Evolutionary conservation across 37 sponge, comb jelly and placozoan species (phyloP).

Genomic region (Cliona cf. orientalis): DNA sequence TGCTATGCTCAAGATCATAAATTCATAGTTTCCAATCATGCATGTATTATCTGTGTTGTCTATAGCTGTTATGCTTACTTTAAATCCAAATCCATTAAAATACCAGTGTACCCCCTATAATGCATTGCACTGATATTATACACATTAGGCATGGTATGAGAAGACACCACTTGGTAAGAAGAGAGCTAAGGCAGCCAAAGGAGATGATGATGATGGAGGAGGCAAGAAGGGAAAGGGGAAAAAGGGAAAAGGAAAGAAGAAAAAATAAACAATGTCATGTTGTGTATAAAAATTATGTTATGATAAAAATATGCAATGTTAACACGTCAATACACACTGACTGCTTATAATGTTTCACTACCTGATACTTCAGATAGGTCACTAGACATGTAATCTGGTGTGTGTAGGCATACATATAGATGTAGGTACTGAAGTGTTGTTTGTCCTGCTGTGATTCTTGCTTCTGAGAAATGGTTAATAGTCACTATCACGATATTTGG

Average conservation of each 20-base stretch:
- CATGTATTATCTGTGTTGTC: not conserved
- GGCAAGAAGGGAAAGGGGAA: slow-evolving; percentile 60
- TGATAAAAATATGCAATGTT: too few species aligned
- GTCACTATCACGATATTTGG: too few species aligned
- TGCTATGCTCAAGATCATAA: too few species aligned
- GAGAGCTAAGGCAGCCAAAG: slow-evolving; percentile 82
- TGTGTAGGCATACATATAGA: not conserved
- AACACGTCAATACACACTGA: too few species aligned
- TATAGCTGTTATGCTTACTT: too few species aligned
- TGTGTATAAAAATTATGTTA: too few species aligned
- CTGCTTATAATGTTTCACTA: too few species aligned
- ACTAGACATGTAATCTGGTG: not conserved
- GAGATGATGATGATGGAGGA: slow-evolving; percentile 72
- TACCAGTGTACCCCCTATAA: not conserved
- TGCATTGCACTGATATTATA: not conserved
- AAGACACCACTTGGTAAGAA: slow-evolving; percentile 99
- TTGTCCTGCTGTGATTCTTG: not conserved
- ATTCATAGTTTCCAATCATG: too few species aligned
- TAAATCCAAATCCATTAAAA: not conserved
- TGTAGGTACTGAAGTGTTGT: not conserved
- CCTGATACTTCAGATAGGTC: too few species aligned
- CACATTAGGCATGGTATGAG: slow-evolving; percentile 90
- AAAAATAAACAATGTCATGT: too few species aligned
- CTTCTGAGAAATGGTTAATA: too few species aligned
- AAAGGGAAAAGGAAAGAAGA: slow-evolving; percentile 73